Percentiles rank a stretch among this genome's conserved stretches.
These are phyloP conservation scores for Bombus breviceps DNA, from an alignment of 1,140 invertebrate species.

Conservation along the genomic window DNA sequence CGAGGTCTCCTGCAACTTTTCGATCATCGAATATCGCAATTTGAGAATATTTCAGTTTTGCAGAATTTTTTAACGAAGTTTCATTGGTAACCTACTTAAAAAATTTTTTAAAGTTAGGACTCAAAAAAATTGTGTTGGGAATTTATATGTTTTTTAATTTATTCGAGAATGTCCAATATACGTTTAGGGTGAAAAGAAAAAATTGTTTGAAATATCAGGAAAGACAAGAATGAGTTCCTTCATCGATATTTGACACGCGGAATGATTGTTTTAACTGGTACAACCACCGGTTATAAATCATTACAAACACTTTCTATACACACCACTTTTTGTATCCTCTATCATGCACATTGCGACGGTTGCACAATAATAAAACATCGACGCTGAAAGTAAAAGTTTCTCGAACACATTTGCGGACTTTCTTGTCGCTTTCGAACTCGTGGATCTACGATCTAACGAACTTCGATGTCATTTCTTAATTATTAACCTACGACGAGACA, in stretches of 20 bases:
- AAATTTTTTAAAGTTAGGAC: too few species aligned
- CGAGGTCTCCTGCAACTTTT: conserved; percentile 11
- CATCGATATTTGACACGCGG: not conserved
- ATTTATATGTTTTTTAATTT: not conserved
- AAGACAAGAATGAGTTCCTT: not conserved
- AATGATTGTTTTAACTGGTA: not conserved
- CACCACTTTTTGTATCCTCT: not conserved
- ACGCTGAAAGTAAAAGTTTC: conserved; percentile 31
- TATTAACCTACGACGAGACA: too few species aligned
- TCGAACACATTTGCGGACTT: not conserved
- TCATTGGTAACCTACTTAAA: not conserved
- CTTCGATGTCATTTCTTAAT: not conserved
- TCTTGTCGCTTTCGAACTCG: conserved; percentile 3
- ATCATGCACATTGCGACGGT: conserved; percentile 16
- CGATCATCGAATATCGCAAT: not conserved
- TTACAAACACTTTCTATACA: conserved; percentile 17
- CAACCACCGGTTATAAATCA: conserved; percentile 9
- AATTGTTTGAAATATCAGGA: not conserved
- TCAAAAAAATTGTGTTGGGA: too few species aligned
- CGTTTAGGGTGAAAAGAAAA: not conserved
- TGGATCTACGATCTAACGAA: not conserved
- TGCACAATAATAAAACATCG: conserved; percentile 26
- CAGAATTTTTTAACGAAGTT: not conserved
- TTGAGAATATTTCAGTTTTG: not conserved
- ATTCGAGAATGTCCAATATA: not conserved